Evolutionary conservation across 2,888 invertebrate species (phyloP).

Genomic region (Caradrina clavipalpis): DNA sequence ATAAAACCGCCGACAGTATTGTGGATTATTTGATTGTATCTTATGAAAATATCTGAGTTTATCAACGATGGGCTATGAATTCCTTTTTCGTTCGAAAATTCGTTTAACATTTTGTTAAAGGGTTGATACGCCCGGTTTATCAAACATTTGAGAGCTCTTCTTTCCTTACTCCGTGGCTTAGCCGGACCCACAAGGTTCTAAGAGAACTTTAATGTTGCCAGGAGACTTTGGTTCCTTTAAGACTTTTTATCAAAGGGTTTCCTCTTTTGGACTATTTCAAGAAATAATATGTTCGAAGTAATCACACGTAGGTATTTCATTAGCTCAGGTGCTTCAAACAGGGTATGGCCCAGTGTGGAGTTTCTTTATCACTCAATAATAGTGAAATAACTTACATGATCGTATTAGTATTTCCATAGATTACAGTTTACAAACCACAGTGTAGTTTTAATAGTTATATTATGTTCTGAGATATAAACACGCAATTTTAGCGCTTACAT

Average conservation of each 20-base stretch:
- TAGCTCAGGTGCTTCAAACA: neutral
- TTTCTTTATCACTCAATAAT: neutral
- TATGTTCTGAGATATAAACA: too few species aligned
- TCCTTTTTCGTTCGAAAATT: neutral
- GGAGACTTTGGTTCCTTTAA: constrained; percentile 8
- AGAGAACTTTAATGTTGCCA: constrained; percentile 10
- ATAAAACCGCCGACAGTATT: neutral
- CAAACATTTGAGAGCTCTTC: constrained; percentile 4
- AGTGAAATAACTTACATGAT: neutral
- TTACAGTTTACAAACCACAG: neutral
- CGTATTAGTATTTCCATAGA: neutral
- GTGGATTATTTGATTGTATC: neutral
- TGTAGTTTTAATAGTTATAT: too few species aligned
- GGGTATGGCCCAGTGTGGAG: too few species aligned
- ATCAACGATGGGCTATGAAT: neutral
- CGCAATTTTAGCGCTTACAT: too few species aligned
- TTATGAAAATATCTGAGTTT: neutral
- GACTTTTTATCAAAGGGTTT: constrained; percentile 19
- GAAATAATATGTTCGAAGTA: constrained; percentile 1
- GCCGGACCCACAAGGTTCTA: neutral
- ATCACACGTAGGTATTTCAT: neutral
- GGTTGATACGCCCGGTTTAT: neutral
- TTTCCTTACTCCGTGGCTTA: too few species aligned
- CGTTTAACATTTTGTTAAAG: constrained; percentile 1
- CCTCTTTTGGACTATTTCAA: constrained; percentile 2